phyloP scores from a whole-genome alignment of 2,888 invertebrate species.

The Buathra laborator region DNA sequence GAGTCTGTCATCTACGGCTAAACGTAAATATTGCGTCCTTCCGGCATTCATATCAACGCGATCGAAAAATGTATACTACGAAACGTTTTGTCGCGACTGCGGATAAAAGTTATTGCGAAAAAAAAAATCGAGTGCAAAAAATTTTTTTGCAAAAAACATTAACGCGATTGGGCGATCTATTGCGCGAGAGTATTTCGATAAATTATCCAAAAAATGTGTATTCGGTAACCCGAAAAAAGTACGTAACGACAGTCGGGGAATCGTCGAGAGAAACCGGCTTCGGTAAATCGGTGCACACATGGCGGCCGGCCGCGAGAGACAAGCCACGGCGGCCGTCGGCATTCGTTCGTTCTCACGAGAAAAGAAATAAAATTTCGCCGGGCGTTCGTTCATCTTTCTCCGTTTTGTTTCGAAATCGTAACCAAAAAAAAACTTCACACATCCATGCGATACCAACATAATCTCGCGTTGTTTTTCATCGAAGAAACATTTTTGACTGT shows the following conservation, averaged over 20 bases:
- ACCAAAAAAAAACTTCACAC: not conserved
- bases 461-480: not conserved
- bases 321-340: constrained; percentile 27
- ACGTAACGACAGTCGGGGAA: not conserved
- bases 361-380: not conserved
- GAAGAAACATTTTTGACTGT: not conserved
- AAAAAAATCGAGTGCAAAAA: not conserved
- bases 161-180: not conserved
- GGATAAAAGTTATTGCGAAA: not conserved
- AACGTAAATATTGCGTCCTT: no score
- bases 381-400: not conserved
- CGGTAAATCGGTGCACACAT: constrained; percentile 58
- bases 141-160: not conserved
- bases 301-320: constrained; percentile 54
- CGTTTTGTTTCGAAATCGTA: not conserved
- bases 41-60: no score
- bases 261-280: constrained; percentile 57
- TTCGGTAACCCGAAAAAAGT: not conserved
- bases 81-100: not conserved
- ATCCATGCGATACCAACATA: not conserved
- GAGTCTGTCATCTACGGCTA: no score
- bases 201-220: not conserved
- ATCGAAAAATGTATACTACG: no score
- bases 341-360: constrained; percentile 26
- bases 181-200: not conserved